Percentiles rank a stretch among this genome's conserved stretches.
Conservation (phyloP, 2,113 vertebrate species). For the Diadophis punctatus region DNA sequence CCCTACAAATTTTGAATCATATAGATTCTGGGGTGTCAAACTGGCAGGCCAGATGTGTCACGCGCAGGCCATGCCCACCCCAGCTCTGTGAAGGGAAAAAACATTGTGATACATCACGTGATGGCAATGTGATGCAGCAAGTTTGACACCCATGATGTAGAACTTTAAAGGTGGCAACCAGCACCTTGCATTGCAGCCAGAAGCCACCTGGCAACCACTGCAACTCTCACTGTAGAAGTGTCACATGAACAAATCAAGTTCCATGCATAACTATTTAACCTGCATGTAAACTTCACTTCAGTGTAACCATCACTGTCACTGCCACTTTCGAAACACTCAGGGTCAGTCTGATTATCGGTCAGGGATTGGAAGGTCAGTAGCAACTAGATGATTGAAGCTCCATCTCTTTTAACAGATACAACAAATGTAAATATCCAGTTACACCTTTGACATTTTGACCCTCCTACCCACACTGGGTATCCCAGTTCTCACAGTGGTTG, state of each 20-base stretch:
- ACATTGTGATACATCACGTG: no score
- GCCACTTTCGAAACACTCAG: background rate
- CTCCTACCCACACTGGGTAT: no score
- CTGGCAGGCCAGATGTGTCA: no score
- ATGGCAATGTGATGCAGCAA: no score
- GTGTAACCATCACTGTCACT: background rate
- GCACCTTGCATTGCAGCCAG: background rate
- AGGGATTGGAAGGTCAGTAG: background rate
- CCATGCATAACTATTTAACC: background rate
- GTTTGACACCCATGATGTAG: no score
- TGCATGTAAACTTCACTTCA: background rate
- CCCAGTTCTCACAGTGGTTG: background rate
- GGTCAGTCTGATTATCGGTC: background rate
- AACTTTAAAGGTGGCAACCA: background rate
- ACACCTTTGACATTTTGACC: background rate
- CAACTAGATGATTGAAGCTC: background rate
- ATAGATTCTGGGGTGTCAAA: background rate
- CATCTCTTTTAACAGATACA: background rate
- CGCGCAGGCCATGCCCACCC: no score
- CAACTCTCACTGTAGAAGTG: background rate
- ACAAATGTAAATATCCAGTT: background rate
- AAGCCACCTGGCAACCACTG: background rate
- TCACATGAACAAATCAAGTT: background rate
- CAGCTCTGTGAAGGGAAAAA: no score
- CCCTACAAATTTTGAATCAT: background rate